A percentile compares a stretch with the other conserved stretches of the same genome.
Conservation (phyloP, 64 coral and sea anemone genomes). For the Porites australiensis region DNA sequence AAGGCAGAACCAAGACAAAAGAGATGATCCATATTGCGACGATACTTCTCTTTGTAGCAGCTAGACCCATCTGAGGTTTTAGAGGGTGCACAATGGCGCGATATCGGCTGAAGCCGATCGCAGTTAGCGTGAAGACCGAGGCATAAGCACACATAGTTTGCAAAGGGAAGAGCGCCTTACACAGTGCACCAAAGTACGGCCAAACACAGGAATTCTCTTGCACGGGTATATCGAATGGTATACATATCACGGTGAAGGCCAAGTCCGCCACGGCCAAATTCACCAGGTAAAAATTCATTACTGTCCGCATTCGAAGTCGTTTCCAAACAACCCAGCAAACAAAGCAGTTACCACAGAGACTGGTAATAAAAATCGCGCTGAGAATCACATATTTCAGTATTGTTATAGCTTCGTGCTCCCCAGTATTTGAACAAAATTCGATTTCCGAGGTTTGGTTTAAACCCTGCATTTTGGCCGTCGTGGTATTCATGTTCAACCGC, state of each 20-base stretch:
- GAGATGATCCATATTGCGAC: constrained; percentile 66
- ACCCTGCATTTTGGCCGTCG: background rate
- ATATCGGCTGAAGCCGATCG: constrained; percentile 83
- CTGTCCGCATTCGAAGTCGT: constrained; percentile 75
- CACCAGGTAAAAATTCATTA: constrained; percentile 91
- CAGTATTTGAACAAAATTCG: background rate
- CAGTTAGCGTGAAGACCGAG: constrained; percentile 76
- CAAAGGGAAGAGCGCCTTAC: constrained; percentile 80
- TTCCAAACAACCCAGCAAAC: constrained; percentile 85
- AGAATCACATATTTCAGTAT: constrained; percentile 73
- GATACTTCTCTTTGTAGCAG: constrained; percentile 61
- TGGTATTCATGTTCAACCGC: background rate
- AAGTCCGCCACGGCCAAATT: constrained; percentile 81
- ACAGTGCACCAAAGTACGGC: constrained; percentile 76
- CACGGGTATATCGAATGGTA: constrained; percentile 87
- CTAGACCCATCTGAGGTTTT: constrained; percentile 66
- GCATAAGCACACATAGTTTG: constrained; percentile 83
- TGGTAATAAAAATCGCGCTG: constrained; percentile 62
- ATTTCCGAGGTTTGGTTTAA: background rate
- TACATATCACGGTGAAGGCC: constrained; percentile 86
- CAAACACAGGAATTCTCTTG: constrained; percentile 75
- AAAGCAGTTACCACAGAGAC: constrained; percentile 70
- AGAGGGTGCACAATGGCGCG: constrained; percentile 83
- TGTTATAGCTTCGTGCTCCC: constrained; percentile 1
- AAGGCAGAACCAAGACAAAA: constrained; percentile 75